Evolutionary conservation across 2,797 vertebrate species (phyloP), one percentile per base, ranked within the genome.

Genomic region (Onychomys torridus): DNA sequence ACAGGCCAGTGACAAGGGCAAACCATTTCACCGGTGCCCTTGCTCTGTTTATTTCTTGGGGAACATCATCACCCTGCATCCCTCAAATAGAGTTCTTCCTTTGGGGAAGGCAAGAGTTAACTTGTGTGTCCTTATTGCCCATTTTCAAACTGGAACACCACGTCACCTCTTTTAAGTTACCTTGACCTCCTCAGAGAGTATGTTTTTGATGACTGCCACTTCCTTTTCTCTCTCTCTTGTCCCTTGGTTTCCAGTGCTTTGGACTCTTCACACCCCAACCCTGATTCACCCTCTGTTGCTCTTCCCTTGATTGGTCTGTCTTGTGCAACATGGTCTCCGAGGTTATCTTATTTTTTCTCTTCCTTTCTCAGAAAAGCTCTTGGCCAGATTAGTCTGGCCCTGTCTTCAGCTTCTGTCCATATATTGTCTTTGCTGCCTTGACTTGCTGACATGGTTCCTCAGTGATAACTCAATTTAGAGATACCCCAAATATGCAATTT

Each of bases 61-160:
- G 43, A 13, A 0, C 6, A 0, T 8, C 2, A 21, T 77, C 25
- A 3, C 27, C 32, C 34, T 69, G 69, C 25, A 0, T 25, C 23
- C 19, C 16, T 1, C 61, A 57, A 46, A 19, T 27, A 23, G 71
- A 23, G 4, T 88, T 63, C 34, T 59, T 17, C 34, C 55, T 69
- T 46, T 16, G 40, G 37, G 78, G 6, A 69, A 87, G 69, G 0
- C 27, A 8, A 32, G 23, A 4, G 34, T 73, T 57, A 12, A 21
- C 32, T 59, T 21, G 6, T 57, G 0, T 2, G n/a, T 57, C 34
- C 37, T 86, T 6, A 32, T 29, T 89, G 89, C 25, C 25, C 16
- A 2, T 92, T 69, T 46, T 34, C 55, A 78, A 46, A 43, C 16
- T 16, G 27, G 61, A 32, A n/a, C 27, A 0, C 5, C 2, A 8